Evolutionary conservation across 2,113 vertebrate genomes (phyloP).

Genomic region (Myotis brandtii): DNA sequence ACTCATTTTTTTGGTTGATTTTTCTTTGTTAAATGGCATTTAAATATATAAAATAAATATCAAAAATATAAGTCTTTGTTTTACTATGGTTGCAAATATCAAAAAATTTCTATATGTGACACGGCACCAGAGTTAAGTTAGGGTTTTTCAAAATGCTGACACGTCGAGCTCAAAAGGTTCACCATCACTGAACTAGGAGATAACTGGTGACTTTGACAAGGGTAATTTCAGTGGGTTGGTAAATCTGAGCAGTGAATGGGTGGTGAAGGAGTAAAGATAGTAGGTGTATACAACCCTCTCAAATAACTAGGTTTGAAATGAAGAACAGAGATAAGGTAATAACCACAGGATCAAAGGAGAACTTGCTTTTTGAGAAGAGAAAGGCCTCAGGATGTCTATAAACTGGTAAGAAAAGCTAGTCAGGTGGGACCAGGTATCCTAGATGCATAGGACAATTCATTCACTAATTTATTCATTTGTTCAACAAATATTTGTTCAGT

Average conservation of each 20-base stretch:
- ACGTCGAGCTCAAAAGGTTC: too few species aligned
- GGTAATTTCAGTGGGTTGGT: background rate
- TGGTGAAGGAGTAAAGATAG: background rate
- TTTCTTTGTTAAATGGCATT: too few species aligned
- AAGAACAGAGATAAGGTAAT: background rate
- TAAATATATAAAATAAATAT: too few species aligned
- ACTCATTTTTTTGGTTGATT: too few species aligned
- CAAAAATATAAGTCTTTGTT: too few species aligned
- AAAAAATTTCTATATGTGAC: too few species aligned
- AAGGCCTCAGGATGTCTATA: background rate
- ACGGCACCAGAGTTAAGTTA: too few species aligned
- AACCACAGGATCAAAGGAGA: background rate
- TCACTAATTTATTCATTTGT: background rate
- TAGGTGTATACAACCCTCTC: background rate
- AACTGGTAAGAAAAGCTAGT: background rate
- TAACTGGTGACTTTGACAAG: background rate
- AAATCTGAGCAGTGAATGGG: background rate
- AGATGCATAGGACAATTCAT: background rate
- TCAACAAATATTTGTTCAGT: background rate
- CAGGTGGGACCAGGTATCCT: background rate
- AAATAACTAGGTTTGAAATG: background rate
- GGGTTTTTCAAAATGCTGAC: too few species aligned
- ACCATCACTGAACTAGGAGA: background rate
- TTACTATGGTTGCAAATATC: too few species aligned
- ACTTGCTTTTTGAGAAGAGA: background rate